Evolutionary conservation across 2,797 vertebrate species (phyloP), one percentile per base, ranked within the genome.

Genomic region (Hybognathus amarus): DNA sequence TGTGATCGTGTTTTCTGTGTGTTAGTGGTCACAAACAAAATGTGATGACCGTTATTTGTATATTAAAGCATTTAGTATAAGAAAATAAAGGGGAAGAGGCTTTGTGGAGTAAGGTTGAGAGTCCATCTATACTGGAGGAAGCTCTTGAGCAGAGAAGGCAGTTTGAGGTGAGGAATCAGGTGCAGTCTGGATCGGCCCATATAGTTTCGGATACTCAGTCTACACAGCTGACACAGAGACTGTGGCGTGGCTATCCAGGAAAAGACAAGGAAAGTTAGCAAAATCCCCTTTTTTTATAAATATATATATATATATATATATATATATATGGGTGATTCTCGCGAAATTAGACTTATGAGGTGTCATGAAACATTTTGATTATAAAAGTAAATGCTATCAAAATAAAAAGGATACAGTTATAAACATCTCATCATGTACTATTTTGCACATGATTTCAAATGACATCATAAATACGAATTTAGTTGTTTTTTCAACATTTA

Each of bases 111-210:
- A 52, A 76, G 12, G 59, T 20, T n/a, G 18, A 45, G 27, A 54
- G 56, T 79, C 93, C 96, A 97, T 93, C 94, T 94, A 85, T 98
- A 94, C 87, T 97, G 96, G 66, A 99, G 92, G 90, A 97, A 99
- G 86, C 95, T 93, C 89, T 96, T 96, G 85, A 99, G 93, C 78
- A 97, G 88, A 0, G 94, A 95, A 47, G 98, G 98, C 64, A 99
- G 85, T 88, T 96, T 96, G 47, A 99, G 96, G 36, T 94, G 93
- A 6, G 96, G 93, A 85, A 99, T 94, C 52, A 97, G 95, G 86
- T 96, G 94, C 74, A 98, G 89, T 76, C 96, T 94, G 54, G 95
- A 89, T 86, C 91, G 94, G 73, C 97, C 97, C 75, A 98, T 89
- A 90, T 91, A 94, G 79, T 89, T 94, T 89, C 97, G 92, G 91